phyloP scores from a whole-genome alignment of 2,888 invertebrate species.

The Drosophila lutescens region DNA sequence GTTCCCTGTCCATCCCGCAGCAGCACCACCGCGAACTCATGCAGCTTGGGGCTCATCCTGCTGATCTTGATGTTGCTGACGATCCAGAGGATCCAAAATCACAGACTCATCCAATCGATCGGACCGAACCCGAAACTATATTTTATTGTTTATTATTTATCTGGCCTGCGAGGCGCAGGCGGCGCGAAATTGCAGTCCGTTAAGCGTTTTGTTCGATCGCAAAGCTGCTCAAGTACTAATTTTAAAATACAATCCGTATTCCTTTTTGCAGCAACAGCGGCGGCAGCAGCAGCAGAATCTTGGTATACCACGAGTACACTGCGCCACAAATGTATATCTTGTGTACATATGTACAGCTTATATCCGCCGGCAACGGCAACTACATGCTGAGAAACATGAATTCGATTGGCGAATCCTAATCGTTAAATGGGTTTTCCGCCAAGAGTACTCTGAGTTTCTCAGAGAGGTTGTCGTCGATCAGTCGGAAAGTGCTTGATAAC shows the following conservation, averaged over 20 bases:
- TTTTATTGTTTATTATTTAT: constrained; percentile 17
- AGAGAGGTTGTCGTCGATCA: not conserved
- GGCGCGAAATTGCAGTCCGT: constrained; percentile 70
- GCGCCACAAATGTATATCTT: constrained; percentile 58
- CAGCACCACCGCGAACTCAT: constrained; percentile 90
- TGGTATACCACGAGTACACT: constrained; percentile 70
- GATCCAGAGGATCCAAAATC: constrained; percentile 5
- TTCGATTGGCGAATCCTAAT: constrained; percentile 73
- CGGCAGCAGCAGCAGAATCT: constrained; percentile 43
- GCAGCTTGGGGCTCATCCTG: constrained; percentile 86
- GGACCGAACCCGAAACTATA: constrained; percentile 2
- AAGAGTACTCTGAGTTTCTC: constrained; percentile 9
- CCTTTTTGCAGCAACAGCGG: constrained; percentile 66
- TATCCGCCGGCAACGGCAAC: constrained; percentile 36
- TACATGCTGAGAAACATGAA: constrained; percentile 71
- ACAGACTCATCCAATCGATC: constrained; percentile 23
- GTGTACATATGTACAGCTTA: constrained; percentile 16
- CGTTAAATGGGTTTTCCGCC: constrained; percentile 24
- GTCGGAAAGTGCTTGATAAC: too few relatives aligned
- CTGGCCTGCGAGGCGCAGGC: constrained; percentile 58
- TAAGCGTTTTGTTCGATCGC: constrained; percentile 84
- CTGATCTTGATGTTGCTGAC: not conserved
- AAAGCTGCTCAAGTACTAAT: constrained; percentile 85
- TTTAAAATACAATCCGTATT: constrained; percentile 82
- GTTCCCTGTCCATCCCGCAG: constrained; percentile 89